Evolutionary conservation across 1,140 invertebrate species (phyloP).

Genomic region (Protaetia brevitarsis): DNA sequence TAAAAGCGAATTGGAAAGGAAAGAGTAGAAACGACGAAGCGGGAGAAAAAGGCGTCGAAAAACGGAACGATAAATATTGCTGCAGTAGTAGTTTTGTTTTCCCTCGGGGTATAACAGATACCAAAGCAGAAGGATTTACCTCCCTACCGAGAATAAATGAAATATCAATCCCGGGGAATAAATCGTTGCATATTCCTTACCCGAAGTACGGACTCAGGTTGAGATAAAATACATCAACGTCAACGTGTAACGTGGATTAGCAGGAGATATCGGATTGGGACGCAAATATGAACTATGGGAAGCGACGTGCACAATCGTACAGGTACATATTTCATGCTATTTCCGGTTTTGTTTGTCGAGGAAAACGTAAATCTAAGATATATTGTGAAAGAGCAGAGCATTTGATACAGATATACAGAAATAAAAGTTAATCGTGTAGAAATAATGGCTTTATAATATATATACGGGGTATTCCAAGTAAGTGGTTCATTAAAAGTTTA

Average conservation of each 20-base stretch:
- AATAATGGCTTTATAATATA: too few species aligned
- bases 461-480: too few species aligned
- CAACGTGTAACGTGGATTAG: background rate
- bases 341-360: too few species aligned
- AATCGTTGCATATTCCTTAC: constrained; percentile 10
- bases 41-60: background rate
- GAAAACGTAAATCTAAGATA: too few species aligned
- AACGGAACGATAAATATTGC: constrained; percentile 11
- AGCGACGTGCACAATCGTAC: background rate
- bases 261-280: background rate
- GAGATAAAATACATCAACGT: constrained; percentile 10
- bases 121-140: constrained; percentile 8
- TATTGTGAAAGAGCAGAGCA: too few species aligned
- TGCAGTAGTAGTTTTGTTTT: constrained; percentile 16
- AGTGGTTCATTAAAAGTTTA: too few species aligned
- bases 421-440: too few species aligned
- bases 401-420: too few species aligned
- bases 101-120: constrained; percentile 1
- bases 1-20: background rate
- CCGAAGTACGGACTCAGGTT: background rate
- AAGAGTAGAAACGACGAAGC: background rate
- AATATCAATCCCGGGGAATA: constrained; percentile 13
- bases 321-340: too few species aligned
- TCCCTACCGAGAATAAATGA: constrained; percentile 9
- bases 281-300: background rate